phyloP scores from a whole-genome alignment of 2,888 invertebrate species.

The Caenorhabditis wallacei region DNA sequence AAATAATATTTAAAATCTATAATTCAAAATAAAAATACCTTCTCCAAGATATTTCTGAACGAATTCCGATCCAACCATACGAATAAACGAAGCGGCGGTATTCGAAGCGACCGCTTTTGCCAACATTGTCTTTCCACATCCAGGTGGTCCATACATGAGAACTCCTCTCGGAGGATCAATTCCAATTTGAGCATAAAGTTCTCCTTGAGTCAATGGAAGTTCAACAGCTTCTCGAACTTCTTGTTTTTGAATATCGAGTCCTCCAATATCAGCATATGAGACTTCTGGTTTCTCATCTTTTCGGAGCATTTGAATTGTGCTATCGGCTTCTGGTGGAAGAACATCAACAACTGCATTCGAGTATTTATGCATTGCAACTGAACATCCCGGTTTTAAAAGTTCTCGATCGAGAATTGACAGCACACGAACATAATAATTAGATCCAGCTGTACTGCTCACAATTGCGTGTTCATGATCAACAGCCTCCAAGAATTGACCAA shows the following conservation, averaged over 20 bases:
- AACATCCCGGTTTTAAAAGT: conserved; percentile 96
- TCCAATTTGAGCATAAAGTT: conserved; percentile 96
- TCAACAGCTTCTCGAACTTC: conserved; percentile 99
- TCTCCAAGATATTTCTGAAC: conserved; percentile 99
- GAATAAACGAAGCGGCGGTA: conserved; percentile 92
- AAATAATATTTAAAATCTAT: neutral
- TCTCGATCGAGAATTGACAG: conserved; percentile 98
- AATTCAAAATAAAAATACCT: conserved; percentile 84
- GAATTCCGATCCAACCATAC: conserved; percentile 99
- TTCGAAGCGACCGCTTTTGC: conserved; percentile 87
- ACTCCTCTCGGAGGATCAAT: conserved; percentile 99
- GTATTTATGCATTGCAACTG: conserved; percentile 98
- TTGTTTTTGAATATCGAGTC: conserved; percentile 99
- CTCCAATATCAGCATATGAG: conserved; percentile 97
- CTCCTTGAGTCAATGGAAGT: conserved; percentile 97
- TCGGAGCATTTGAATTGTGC: conserved; percentile 98
- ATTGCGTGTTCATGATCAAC: conserved; percentile 99
- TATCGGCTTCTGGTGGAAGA: conserved; percentile 98
- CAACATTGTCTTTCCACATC: conserved; percentile 99
- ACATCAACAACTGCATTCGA: conserved; percentile 99
- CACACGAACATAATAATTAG: conserved; percentile 99
- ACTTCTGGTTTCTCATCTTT: conserved; percentile 91
- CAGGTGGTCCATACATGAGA: too few relatives aligned
- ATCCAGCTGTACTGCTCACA: conserved; percentile 99
- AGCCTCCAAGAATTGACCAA: conserved; percentile 98